Percentiles rank a stretch among this genome's conserved stretches.
Evolutionary conservation across 1,140 invertebrate genomes (phyloP).

Genomic region (Dryas iulia): DNA sequence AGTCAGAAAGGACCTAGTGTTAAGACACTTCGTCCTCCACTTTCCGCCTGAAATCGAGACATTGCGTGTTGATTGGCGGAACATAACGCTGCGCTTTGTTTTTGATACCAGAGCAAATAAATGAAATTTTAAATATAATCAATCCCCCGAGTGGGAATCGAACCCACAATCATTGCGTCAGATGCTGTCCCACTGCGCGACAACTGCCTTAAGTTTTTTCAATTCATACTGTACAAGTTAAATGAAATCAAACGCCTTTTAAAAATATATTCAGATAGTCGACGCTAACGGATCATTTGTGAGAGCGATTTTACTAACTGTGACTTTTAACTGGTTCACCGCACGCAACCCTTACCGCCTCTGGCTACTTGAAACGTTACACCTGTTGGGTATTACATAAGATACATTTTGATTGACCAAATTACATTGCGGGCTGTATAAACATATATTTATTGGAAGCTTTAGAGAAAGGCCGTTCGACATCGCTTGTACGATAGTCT

Average conservation of each 20-base stretch:
- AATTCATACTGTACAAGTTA: conserved; percentile 5
- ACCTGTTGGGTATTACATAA: conserved; percentile 52
- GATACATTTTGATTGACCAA: conserved; percentile 25
- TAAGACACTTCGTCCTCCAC: no score
- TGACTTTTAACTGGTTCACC: conserved; percentile 60
- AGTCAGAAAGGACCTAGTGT: no score
- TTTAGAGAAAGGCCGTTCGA: conserved; percentile 24
- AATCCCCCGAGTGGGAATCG: no score
- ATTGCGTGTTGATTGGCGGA: no score
- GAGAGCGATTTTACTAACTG: conserved; percentile 57
- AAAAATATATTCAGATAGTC: conserved; percentile 22
- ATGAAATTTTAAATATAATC: no score
- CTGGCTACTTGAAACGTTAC: conserved; percentile 59
- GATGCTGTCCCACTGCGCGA: no score
- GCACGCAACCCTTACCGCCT: conserved; percentile 65
- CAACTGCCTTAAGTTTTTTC: no score
- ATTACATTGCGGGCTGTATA: conserved; percentile 39
- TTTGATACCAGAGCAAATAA: no score
- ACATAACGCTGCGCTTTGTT: no score
- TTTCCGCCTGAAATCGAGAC: no score
- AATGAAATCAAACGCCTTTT: conserved; percentile 12
- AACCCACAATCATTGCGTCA: no score
- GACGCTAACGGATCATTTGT: conserved; percentile 51
- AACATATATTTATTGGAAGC: conserved; percentile 12
- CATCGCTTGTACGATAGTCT: conserved; percentile 31